Evolutionary conservation across 1,140 invertebrate species (phyloP).

Genomic region (Caerostris darwini): DNA sequence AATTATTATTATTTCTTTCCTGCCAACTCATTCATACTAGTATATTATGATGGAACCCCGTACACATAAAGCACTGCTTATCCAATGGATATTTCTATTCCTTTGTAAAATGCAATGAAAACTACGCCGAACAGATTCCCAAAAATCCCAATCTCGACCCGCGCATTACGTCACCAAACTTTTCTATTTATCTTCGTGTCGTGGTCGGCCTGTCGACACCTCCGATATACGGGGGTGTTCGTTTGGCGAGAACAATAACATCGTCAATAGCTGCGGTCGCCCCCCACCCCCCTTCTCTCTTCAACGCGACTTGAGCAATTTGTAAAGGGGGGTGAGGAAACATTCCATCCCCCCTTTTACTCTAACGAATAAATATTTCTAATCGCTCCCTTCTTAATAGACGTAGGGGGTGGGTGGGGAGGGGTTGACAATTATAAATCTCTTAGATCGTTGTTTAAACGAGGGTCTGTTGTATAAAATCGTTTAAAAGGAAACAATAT

Average conservation of each 20-base stretch:
- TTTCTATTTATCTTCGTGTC: conserved; percentile 13
- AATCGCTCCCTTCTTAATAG: conserved; percentile 46
- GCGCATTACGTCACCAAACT: background rate
- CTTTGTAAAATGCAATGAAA: no score
- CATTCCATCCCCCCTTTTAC: background rate
- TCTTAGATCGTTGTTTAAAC: conserved; percentile 21
- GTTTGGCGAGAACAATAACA: conserved; percentile 41
- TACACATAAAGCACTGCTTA: no score
- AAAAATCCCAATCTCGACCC: background rate
- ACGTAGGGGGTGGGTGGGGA: background rate
- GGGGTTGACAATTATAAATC: conserved; percentile 41
- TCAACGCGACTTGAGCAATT: background rate
- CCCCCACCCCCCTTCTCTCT: background rate
- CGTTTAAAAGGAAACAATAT: conserved; percentile 36
- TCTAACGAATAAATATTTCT: background rate
- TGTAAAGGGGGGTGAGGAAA: background rate
- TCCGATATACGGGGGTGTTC: conserved; percentile 3
- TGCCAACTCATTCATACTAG: no score
- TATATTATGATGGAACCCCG: no score
- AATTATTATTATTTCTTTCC: no score
- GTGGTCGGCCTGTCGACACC: background rate
- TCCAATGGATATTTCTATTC: no score
- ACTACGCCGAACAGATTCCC: no score
- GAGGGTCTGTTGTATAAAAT: conserved; percentile 42
- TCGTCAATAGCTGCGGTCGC: conserved; percentile 35